Base-by-base conservation (phyloP, 2,888 invertebrate species). In the Tortrix viridana region DNA sequence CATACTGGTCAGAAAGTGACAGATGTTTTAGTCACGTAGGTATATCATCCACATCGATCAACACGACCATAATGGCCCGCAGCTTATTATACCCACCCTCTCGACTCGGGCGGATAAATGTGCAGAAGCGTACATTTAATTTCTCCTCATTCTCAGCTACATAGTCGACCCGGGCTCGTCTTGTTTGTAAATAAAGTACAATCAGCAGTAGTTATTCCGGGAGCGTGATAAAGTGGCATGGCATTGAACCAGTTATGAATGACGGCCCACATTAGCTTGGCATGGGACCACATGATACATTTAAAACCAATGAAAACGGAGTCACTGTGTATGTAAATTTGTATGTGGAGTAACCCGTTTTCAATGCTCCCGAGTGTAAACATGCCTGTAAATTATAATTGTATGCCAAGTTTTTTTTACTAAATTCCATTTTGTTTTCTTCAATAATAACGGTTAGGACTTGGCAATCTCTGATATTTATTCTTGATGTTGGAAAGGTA, bases 241-340 rank as follows among this genome's bases (percentile, higher is more conserved):
- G 46, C 62, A 56, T 57, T 62, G 62, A 62, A 62, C 62, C 46
- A 62, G 62, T 57, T 62, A 57, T 62, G 62, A 62, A 62, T 62
- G 56, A 50, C 56, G 38, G 52, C 56, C 38, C 38, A 41, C 50
- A 46, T 56, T 49, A 22, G 9, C 44, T 56, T 56, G 56, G 61
- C 61, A 50, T 54, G 43, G 22, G 32, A 43, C 18, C 37, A 56
- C 48, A 48, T 55, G 32, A 3, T 46, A 38, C 23, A 38, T 55
- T 61, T 32, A 12, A 32, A 49, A 49, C 37, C 43, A 61, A 61
- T 12, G 32, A 32, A 32, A 32, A 32, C 12, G 12, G 32, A 32
- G 12, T 32, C 12, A 3, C 32, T 32, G 3, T 1, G 32, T n/a
- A n/a, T 12, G 12, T 32, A 12, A 32, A 32, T 32, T 32, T 12